Evolutionary conservation across 2,888 invertebrate genomes (phyloP).

Genomic region (Drosophila niveifrons): DNA sequence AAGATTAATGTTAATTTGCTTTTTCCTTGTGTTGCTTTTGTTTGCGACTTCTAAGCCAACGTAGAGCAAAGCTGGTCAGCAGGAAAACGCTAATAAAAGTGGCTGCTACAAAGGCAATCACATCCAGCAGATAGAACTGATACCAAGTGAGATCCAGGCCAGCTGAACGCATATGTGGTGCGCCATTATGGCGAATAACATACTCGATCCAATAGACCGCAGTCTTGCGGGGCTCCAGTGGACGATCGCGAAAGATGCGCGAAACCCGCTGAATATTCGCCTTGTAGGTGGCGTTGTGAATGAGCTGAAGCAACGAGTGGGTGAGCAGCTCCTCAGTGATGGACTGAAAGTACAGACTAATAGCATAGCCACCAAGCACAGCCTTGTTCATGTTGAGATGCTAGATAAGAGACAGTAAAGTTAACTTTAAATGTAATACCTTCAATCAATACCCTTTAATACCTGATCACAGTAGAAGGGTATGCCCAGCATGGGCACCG

Average conservation of each 20-base stretch:
- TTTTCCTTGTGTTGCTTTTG: slow-evolving; percentile 48
- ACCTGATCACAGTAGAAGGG: slow-evolving; percentile 86
- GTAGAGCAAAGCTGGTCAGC: slow-evolving; percentile 14
- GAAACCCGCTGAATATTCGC: slow-evolving; percentile 82
- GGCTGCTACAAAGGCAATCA: slow-evolving; percentile 67
- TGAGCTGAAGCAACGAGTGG: slow-evolving; percentile 82
- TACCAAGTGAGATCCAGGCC: slow-evolving; percentile 84
- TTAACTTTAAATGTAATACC: neutral
- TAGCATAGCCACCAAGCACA: slow-evolving; percentile 82
- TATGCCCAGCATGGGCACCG: slow-evolving; percentile 85
- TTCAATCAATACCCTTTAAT: neutral
- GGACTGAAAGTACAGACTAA: slow-evolving; percentile 81
- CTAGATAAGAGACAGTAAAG: slow-evolving; percentile 53
- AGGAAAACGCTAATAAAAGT: slow-evolving; percentile 5
- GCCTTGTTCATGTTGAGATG: slow-evolving; percentile 84
- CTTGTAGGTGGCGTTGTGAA: slow-evolving; percentile 83
- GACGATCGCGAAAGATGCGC: slow-evolving; percentile 84
- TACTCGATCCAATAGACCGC: slow-evolving; percentile 86
- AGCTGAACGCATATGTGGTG: slow-evolving; percentile 83
- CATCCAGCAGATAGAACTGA: slow-evolving; percentile 84
- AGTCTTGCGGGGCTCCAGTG: slow-evolving; percentile 79
- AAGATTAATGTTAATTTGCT: slow-evolving; percentile 28
- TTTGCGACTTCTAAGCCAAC: slow-evolving; percentile 33
- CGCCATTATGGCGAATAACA: slow-evolving; percentile 85
- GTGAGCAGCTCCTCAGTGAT: slow-evolving; percentile 78